Evolutionary conservation across 2,888 invertebrate species (phyloP).

Genomic region (Stegana nigrithorax): DNA sequence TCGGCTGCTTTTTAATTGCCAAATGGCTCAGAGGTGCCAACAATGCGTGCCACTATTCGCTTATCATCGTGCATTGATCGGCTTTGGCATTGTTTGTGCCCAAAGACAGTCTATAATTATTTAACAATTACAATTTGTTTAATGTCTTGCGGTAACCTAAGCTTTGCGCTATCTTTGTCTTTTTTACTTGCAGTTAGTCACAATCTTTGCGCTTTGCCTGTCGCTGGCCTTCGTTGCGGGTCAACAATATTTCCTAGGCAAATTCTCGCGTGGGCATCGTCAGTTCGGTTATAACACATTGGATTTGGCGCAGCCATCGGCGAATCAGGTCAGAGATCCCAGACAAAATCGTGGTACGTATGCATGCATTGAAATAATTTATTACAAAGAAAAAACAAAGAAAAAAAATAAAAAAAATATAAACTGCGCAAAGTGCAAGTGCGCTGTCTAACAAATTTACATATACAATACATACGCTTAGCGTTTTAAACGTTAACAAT

Average conservation of each 20-base stretch:
- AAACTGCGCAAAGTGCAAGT: no score
- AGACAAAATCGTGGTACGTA: slow-evolving; percentile 67
- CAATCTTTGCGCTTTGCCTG: slow-evolving; percentile 60
- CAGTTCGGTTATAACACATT: slow-evolving; percentile 55
- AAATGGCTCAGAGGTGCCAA: neutral
- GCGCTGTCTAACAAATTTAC: no score
- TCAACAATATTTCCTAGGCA: slow-evolving; percentile 63
- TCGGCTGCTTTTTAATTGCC: slow-evolving; percentile 33
- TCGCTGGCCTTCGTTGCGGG: slow-evolving; percentile 62
- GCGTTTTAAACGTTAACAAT: neutral
- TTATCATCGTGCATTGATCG: neutral
- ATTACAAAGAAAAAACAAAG: neutral
- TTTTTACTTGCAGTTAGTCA: slow-evolving; percentile 65
- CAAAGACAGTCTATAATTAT: slow-evolving; percentile 2
- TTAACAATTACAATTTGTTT: slow-evolving; percentile 13
- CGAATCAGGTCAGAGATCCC: slow-evolving; percentile 59
- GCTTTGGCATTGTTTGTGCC: neutral
- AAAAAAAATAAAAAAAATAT: neutral
- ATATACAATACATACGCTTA: no score
- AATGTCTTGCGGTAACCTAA: no score
- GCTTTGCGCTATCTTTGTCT: no score
- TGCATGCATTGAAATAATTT: neutral
- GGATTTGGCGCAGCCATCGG: slow-evolving; percentile 49
- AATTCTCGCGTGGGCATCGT: slow-evolving; percentile 43
- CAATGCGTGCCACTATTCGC: neutral